Evolutionary conservation across 2,797 vertebrate species (phyloP).

Genomic region (Moxostoma hubbsi): DNA sequence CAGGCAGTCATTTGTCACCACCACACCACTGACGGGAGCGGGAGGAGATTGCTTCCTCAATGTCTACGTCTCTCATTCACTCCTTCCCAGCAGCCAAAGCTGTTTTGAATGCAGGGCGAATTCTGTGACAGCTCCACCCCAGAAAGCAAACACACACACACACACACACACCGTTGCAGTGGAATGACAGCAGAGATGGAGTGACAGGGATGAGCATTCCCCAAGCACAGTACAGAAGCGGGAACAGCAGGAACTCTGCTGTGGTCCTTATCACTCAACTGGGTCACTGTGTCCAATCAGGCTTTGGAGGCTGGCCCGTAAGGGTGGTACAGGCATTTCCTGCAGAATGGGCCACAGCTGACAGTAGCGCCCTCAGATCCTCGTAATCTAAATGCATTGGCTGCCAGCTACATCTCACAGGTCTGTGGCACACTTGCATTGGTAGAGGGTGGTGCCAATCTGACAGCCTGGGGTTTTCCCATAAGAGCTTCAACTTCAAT

Average conservation of each 20-base stretch:
- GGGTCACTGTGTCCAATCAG: slow-evolving; percentile 77
- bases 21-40: slow-evolving; percentile 38
- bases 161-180: slow-evolving; percentile 13
- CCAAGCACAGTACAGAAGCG: slow-evolving; percentile 23
- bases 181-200: slow-evolving; percentile 40
- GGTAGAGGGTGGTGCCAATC: slow-evolving; percentile 78
- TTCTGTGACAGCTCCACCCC: slow-evolving; percentile 45
- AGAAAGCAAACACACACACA: slow-evolving; percentile 30
- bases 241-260: slow-evolving; percentile 38
- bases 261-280: slow-evolving; percentile 69
- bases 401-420: slow-evolving; percentile 68
- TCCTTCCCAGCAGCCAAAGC: slow-evolving; percentile 17
- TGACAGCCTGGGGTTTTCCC: slow-evolving; percentile 67
- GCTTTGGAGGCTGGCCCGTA: slow-evolving; percentile 65
- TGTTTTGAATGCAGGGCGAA: slow-evolving; percentile 23
- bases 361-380: slow-evolving; percentile 42
- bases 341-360: slow-evolving; percentile 46
- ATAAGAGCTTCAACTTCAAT: slow-evolving; percentile 72
- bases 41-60: slow-evolving; percentile 39
- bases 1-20: slow-evolving; percentile 60
- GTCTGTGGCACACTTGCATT: slow-evolving; percentile 69
- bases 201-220: slow-evolving; percentile 54
- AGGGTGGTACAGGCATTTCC: slow-evolving; percentile 67
- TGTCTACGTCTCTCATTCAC: slow-evolving; percentile 36
- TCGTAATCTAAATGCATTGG: slow-evolving; percentile 70